Percentiles rank a stretch among this genome's conserved stretches.
Conservation (phyloP, 2,797 vertebrate species). For the Onychomys torridus region DNA sequence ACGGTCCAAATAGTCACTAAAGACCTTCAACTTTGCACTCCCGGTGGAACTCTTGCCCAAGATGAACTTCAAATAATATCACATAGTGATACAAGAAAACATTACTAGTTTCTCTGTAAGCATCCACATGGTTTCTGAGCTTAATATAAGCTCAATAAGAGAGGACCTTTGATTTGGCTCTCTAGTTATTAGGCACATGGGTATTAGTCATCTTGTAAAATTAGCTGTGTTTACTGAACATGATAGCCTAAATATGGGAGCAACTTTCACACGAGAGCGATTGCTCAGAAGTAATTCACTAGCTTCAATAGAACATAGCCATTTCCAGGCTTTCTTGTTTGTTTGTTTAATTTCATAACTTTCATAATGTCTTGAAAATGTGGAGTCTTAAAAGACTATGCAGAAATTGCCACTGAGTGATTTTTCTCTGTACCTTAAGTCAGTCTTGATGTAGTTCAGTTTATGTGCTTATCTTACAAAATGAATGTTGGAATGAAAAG, state of each 20-base stretch:
- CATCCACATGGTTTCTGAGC: conserved; percentile 39
- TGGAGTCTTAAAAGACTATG: not conserved
- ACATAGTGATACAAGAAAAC: conserved; percentile 16
- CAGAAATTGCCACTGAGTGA: not conserved
- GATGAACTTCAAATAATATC: conserved; percentile 71
- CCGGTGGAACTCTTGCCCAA: conserved; percentile 65
- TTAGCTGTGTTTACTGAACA: conserved; percentile 68
- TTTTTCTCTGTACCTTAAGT: not conserved
- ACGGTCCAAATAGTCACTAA: conserved; percentile 69
- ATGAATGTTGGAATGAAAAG: conserved; percentile 10
- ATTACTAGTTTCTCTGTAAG: not conserved
- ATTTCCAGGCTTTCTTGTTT: not conserved
- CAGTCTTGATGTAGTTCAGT: conserved; percentile 6
- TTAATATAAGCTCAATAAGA: conserved; percentile 18
- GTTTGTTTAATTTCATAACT: conserved; percentile 18
- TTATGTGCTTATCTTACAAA: conserved; percentile 30
- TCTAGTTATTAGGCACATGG: conserved; percentile 56
- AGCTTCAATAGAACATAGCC: conserved; percentile 53
- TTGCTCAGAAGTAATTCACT: conserved; percentile 61
- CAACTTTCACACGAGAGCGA: conserved; percentile 37
- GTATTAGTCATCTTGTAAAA: conserved; percentile 71
- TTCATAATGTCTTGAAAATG: conserved; percentile 1
- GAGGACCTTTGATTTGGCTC: conserved; percentile 55
- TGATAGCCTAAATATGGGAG: conserved; percentile 69
- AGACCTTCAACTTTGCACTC: conserved; percentile 76